Base-by-base conservation (phyloP, 2,888 invertebrate genomes). In the Cephus pulcher region DNA sequence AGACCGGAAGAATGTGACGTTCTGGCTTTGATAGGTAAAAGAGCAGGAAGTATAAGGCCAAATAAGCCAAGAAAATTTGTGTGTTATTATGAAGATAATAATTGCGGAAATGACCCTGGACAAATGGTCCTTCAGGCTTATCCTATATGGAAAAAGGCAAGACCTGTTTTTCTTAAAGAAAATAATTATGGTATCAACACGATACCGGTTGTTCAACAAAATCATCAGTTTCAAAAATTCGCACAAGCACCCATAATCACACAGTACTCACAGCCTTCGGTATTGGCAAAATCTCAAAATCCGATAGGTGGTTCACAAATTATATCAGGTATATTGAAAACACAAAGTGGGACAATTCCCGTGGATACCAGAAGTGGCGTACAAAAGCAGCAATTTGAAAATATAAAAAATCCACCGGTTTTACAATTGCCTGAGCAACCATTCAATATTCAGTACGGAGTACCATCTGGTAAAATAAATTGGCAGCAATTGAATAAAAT, bases 31-130 rank as follows among this genome's bases (percentile, higher is more conserved):
- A 56, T 78, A 32, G 78, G 75, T 15, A 78, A 78, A 75, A 70
- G 56, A 34, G 71, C 37, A 12, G 35, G 34, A 34, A 23, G 15
- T 30, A n/a, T 68, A n/a, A 71, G 71, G 1, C 12, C 71, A 23
- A 76, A 30, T 23, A 78, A 76, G 34, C 11, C 9, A 85, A 83
- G n/a, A 84, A 85, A 73, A 34, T 87, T 83, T 80, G 76, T 84
- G 70, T 89, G 89, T 69, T 84, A 84, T 15, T 88, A 87, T 73
- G 69, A 82, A 34, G 83, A 86, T 3, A 75, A 76, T 4, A 69
- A 79, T 9, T 83, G 82, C 37, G 69, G 34, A 35, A 75, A 34
- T 34, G 73, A 70, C 34, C 34, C 73, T 74, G 76, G 70, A 23
- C 33, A 76, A 34, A 34, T 56, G 11, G 56, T 69, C n/a, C 75